Conservation (phyloP, 2,888 invertebrate species). For the Bombyx huttoni region DNA sequence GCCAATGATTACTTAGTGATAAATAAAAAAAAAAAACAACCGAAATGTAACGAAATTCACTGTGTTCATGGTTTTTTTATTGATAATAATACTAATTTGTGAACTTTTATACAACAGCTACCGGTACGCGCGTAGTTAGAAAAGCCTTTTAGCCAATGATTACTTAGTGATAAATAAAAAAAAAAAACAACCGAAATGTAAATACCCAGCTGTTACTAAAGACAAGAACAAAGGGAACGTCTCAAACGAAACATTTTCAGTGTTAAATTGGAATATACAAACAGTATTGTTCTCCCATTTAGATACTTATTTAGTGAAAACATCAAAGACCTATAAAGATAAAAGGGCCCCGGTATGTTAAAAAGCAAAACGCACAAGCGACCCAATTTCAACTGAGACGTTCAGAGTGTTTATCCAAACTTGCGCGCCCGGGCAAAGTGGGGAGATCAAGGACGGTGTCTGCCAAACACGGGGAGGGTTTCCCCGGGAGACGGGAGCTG, state of each 20-base stretch:
- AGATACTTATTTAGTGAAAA: constrained; percentile 6
- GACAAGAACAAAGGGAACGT: background rate
- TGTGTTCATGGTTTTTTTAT: too few species aligned
- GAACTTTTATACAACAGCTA: too few species aligned
- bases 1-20: too few species aligned
- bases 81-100: too few species aligned
- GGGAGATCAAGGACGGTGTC: constrained; percentile 71
- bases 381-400: constrained; percentile 63
- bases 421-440: constrained; percentile 53
- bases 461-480: constrained; percentile 69
- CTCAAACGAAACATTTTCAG: background rate
- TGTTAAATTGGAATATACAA: background rate
- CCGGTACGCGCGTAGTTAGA: too few species aligned
- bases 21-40: too few species aligned
- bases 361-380: constrained; percentile 51
- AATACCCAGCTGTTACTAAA: too few species aligned
- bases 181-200: too few species aligned
- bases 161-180: too few species aligned
- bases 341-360: constrained; percentile 16
- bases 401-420: constrained; percentile 64
- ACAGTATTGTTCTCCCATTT: background rate
- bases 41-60: too few species aligned
- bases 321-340: constrained; percentile 13
- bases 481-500: constrained; percentile 56
- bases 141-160: too few species aligned